Percentiles rank a stretch among this genome's conserved stretches.
Evolutionary conservation across 2,797 vertebrate species (phyloP).

Genomic region (Eutrigla gurnardus): DNA sequence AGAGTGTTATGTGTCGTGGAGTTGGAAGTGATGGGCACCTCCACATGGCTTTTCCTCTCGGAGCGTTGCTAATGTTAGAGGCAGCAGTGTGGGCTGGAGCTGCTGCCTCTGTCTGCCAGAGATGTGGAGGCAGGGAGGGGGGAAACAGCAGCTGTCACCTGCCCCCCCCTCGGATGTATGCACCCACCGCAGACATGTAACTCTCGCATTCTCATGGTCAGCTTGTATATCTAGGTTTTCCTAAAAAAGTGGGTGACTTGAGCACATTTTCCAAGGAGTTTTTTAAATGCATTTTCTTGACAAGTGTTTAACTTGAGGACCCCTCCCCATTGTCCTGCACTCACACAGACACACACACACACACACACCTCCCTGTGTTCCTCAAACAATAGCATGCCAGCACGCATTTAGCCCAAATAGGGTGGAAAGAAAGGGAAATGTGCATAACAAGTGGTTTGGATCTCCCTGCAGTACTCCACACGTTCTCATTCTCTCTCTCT

Average conservation of each 20-base stretch:
- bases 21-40: slow-evolving; percentile 66
- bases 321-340: not conserved
- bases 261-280: not conserved
- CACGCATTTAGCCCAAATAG: slow-evolving; percentile 54
- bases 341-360: slow-evolving; percentile 15
- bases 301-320: slow-evolving; percentile 11
- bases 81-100: slow-evolving; percentile 67
- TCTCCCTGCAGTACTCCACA: slow-evolving; percentile 15
- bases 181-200: slow-evolving; percentile 26
- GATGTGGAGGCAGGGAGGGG: slow-evolving; percentile 29
- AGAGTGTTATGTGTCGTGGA: slow-evolving; percentile 36
- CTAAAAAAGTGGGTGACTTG: not conserved
- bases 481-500: slow-evolving; percentile 3
- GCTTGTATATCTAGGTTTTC: slow-evolving; percentile 1
- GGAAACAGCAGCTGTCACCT: slow-evolving; percentile 73
- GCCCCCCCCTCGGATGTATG: slow-evolving; percentile 56
- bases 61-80: slow-evolving; percentile 75
- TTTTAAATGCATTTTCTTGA: slow-evolving; percentile 6
- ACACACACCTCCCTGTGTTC: slow-evolving; percentile 40
- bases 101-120: slow-evolving; percentile 59
- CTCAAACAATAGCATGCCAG: slow-evolving; percentile 64
- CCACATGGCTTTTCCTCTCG: slow-evolving; percentile 75
- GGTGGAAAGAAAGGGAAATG: slow-evolving; percentile 45
- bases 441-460: slow-evolving; percentile 56
- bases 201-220: not conserved